A percentile compares a stretch with the other conserved stretches of the same genome.
These are phyloP conservation scores for Camponotus vicinus DNA, from an alignment of 1,140 invertebrate species.

Conservation along the genomic window DNA sequence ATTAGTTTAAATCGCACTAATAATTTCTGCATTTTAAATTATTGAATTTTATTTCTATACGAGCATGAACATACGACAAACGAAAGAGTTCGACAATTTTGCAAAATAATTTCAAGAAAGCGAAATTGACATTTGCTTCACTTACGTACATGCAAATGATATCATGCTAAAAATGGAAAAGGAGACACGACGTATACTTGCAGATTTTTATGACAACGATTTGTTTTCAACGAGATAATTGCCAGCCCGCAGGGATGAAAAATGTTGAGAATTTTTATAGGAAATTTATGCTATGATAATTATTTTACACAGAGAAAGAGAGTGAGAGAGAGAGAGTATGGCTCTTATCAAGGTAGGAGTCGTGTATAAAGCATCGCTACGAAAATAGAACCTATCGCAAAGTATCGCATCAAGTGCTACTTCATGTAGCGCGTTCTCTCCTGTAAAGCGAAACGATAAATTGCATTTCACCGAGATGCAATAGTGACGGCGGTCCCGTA, in stretches of 20 bases:
- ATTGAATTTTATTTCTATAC: neutral
- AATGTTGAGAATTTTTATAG: neutral
- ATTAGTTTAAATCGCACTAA: neutral
- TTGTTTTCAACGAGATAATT: neutral
- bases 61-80: too few species aligned
- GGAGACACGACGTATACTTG: neutral
- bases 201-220: neutral
- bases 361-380: conserved; percentile 8
- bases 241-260: neutral
- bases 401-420: conserved; percentile 19
- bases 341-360: neutral
- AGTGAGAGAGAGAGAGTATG: neutral
- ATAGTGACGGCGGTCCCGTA: conserved; percentile 1
- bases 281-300: neutral
- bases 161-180: neutral
- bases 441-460: conserved; percentile 51
- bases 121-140: neutral
- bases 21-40: neutral
- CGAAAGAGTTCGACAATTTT: neutral
- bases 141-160: neutral
- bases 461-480: conserved; percentile 28
- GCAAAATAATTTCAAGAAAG: neutral
- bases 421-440: neutral
- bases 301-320: too few species aligned
- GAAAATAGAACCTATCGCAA: conserved; percentile 42